Percentiles rank a stretch among this genome's conserved stretches.
Evolutionary conservation across 1,140 invertebrate genomes (phyloP).

Genomic region (Meteorus sp.): DNA sequence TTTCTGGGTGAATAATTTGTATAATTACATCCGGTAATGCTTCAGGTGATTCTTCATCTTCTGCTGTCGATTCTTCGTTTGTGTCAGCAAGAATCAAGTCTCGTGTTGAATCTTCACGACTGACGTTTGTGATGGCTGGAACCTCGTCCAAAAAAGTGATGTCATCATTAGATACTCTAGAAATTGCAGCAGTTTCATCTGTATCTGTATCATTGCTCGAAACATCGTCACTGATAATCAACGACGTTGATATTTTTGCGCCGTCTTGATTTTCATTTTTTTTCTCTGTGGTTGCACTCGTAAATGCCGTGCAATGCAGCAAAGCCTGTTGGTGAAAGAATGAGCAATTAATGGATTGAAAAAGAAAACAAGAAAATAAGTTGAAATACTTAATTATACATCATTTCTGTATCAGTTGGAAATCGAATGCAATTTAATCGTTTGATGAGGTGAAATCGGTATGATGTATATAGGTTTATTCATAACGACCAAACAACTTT

Average conservation of each 20-base stretch:
- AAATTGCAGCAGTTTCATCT: constrained; percentile 27
- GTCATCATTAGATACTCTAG: too few relatives aligned
- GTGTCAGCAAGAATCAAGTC: too few relatives aligned
- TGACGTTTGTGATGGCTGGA: too few relatives aligned
- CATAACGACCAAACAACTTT: constrained; percentile 19
- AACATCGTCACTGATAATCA: constrained; percentile 42
- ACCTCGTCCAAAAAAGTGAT: too few relatives aligned
- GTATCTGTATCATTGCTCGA: constrained; percentile 58
- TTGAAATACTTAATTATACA: constrained; percentile 1
- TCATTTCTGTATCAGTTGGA: neutral
- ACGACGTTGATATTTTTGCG: constrained; percentile 52
- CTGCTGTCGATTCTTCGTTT: constrained; percentile 36
- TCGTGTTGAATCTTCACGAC: too few relatives aligned
- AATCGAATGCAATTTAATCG: constrained; percentile 7
- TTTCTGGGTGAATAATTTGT: neutral
- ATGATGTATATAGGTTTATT: neutral
- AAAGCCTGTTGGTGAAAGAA: too few relatives aligned
- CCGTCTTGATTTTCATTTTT: constrained; percentile 31
- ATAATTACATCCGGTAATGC: constrained; percentile 28
- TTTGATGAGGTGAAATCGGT: constrained; percentile 29
- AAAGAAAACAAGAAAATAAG: neutral
- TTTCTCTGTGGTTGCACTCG: too few relatives aligned
- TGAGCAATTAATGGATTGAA: too few relatives aligned
- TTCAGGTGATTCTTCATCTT: constrained; percentile 48
- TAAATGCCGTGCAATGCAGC: too few relatives aligned